Percentiles rank a stretch among this genome's conserved stretches.
Conservation (phyloP, 2,888 invertebrate species). For the Drosophila barbarae region DNA sequence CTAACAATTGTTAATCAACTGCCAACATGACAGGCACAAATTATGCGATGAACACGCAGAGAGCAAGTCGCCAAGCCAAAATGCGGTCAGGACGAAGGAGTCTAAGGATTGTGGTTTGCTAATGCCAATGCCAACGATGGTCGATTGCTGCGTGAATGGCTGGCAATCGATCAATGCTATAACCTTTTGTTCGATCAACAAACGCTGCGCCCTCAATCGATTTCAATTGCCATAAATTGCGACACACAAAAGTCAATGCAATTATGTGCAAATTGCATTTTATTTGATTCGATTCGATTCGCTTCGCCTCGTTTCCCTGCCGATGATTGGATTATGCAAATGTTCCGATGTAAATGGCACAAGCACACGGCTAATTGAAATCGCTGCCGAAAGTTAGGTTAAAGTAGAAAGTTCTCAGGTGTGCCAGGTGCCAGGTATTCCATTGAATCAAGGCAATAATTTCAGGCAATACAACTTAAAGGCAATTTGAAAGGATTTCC, state of each 20-base stretch:
- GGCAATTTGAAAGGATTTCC: slow-evolving; percentile 8
- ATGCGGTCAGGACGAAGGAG: slow-evolving; percentile 18
- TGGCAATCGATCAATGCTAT: slow-evolving; percentile 20
- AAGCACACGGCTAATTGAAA: slow-evolving; percentile 43
- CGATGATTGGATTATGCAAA: slow-evolving; percentile 58
- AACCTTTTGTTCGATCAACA: slow-evolving; percentile 24
- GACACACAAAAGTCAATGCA: slow-evolving; percentile 51
- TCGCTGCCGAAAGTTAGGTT: slow-evolving; percentile 13
- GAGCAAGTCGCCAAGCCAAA: slow-evolving; percentile 30
- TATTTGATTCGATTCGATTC: slow-evolving; percentile 56
- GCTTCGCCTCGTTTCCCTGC: slow-evolving; percentile 1
- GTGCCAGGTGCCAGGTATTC: slow-evolving; percentile 12
- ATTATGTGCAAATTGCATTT: slow-evolving; percentile 67
- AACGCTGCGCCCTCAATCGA: slow-evolving; percentile 43
- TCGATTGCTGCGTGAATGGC: slow-evolving; percentile 5
- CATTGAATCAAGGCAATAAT: slow-evolving; percentile 11
- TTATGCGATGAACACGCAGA: slow-evolving; percentile 50
- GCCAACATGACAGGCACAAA: slow-evolving; percentile 65
- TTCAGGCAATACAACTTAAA: slow-evolving; percentile 12
- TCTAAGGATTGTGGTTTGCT: slow-evolving; percentile 11
- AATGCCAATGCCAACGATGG: slow-evolving; percentile 18
- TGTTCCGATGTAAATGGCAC: slow-evolving; percentile 32
- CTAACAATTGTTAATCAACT: slow-evolving; percentile 68
- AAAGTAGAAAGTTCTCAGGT: background rate
- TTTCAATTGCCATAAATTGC: slow-evolving; percentile 62